A percentile compares a stretch with the other conserved stretches of the same genome.
phyloP scores from a whole-genome alignment of 2,797 vertebrate species.

The Echeneis naucrates region DNA sequence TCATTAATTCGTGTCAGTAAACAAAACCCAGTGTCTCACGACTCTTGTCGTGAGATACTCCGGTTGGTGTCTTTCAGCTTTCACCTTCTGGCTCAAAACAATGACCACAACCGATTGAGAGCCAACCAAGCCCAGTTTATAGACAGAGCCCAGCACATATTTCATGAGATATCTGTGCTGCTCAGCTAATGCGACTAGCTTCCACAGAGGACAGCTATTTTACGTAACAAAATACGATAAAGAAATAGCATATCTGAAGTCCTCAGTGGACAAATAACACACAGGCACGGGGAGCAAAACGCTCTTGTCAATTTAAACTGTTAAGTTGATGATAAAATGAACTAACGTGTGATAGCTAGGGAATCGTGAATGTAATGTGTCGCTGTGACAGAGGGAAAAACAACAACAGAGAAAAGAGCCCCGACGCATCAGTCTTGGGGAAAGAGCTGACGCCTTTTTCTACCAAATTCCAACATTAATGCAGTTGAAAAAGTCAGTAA shows the following conservation, averaged over 20 bases:
- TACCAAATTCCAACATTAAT: not conserved
- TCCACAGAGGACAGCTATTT: slow-evolving; percentile 39
- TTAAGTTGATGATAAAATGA: fast-evolving
- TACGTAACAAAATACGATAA: not conserved
- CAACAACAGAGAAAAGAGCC: slow-evolving; percentile 71
- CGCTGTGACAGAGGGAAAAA: slow-evolving; percentile 66
- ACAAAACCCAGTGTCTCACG: not conserved
- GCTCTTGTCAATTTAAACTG: fast-evolving
- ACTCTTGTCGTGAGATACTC: not conserved
- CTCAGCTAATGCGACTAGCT: slow-evolving; percentile 62
- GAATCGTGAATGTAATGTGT: slow-evolving; percentile 37
- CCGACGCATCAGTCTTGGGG: slow-evolving; percentile 26
- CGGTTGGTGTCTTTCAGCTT: fast-evolving
- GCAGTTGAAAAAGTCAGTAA: fast-evolving
- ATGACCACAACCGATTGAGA: fast-evolving
- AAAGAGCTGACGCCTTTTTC: fast-evolving
- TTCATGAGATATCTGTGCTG: not conserved
- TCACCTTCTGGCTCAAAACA: not conserved
- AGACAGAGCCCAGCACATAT: slow-evolving; percentile 12
- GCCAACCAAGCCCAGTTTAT: not conserved
- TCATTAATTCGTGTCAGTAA: slow-evolving; percentile 10
- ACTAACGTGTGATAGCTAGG: not conserved
- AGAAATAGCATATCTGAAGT: not conserved
- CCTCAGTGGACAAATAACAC: not conserved
- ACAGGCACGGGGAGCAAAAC: fast-evolving